These are phyloP conservation scores for Alaudala cheleensis DNA, from an alignment of 2,113 vertebrate genomes.

Conservation along the genomic window DNA sequence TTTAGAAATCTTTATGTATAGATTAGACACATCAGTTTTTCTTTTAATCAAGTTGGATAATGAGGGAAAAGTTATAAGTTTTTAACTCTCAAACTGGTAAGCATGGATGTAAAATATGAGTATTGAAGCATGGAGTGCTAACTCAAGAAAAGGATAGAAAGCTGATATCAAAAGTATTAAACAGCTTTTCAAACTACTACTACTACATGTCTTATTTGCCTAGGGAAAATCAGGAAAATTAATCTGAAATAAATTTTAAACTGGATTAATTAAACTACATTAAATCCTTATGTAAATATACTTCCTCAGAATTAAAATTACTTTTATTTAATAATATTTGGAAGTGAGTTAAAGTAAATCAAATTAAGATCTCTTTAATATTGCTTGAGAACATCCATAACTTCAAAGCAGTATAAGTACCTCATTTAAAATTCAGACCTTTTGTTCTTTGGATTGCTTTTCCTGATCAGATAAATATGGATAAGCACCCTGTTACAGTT, in stretches of 20 bases:
- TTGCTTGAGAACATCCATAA: neutral
- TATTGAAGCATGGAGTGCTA: neutral
- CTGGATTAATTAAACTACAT: neutral
- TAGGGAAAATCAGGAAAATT: neutral
- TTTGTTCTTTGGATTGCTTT: neutral
- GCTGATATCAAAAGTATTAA: neutral
- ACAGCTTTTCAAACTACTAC: neutral
- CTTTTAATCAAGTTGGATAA: neutral
- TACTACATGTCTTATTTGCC: neutral
- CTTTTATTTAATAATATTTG: slow-evolving; percentile 22
- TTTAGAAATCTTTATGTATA: neutral
- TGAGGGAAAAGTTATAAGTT: neutral
- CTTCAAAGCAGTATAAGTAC: neutral
- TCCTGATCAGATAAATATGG: neutral
- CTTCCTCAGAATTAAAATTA: neutral
- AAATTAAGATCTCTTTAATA: neutral
- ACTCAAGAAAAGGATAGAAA: neutral
- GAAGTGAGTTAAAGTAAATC: neutral
- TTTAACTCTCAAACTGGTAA: neutral
- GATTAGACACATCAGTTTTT: neutral
- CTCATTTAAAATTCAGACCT: neutral
- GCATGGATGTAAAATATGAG: neutral
- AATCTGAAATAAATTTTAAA: slow-evolving; percentile 11
- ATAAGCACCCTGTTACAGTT: neutral
- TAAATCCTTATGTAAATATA: neutral